Conservation (phyloP, 35 echinoderm and acorn worm species). For the Amphiura filiformis region DNA sequence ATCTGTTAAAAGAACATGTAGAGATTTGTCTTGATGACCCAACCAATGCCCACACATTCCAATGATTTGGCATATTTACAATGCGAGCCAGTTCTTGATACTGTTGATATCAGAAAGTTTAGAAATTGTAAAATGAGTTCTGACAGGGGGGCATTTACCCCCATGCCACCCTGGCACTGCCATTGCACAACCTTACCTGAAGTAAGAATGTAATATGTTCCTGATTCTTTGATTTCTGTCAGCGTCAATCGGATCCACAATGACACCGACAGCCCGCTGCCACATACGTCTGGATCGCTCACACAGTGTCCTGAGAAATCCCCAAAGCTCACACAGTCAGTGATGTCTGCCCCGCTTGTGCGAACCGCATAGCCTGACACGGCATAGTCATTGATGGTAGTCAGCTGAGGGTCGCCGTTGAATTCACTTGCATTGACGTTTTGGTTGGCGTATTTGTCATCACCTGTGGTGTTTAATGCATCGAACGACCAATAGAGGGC, state of each 20-base stretch:
- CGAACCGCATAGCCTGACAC: conserved; percentile 49
- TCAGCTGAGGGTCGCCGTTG: conserved; percentile 53
- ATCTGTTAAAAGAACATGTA: no score
- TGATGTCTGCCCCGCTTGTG: conserved; percentile 43
- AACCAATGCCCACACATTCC: no score
- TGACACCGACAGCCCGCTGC: conserved; percentile 51
- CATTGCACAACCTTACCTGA: no score
- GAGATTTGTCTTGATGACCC: no score
- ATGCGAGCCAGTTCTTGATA: no score
- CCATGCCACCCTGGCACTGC: no score
- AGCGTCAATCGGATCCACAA: conserved; percentile 73
- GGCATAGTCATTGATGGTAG: conserved; percentile 42
- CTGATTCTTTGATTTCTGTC: conserved; percentile 62
- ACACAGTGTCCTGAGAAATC: conserved; percentile 71
- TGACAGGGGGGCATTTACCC: no score
- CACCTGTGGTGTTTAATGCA: conserved; percentile 48
- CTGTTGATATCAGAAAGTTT: no score
- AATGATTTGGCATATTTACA: no score
- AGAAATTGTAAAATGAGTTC: no score
- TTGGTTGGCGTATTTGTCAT: conserved; percentile 57
- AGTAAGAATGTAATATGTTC: conserved; percentile 63
- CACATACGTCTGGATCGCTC: conserved; percentile 65
- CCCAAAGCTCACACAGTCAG: conserved; percentile 79
- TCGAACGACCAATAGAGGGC: conserved; percentile 75
- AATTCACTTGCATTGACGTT: conserved; percentile 51